Evolutionary conservation across 2,797 vertebrate species (phyloP).

Genomic region (Sorex maritimensis): DNA sequence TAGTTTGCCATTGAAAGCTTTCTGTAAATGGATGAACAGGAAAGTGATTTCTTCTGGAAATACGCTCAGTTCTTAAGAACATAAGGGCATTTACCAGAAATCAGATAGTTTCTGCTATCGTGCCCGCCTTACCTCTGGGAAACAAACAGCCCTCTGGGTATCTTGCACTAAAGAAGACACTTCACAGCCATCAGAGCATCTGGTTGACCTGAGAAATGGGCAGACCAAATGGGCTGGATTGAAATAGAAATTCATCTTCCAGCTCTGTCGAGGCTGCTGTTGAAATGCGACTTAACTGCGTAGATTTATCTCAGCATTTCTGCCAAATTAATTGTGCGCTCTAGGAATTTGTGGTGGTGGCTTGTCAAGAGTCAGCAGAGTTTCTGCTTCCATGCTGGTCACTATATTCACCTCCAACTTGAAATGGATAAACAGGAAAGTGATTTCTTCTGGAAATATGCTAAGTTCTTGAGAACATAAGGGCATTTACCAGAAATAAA

Average conservation of each 20-base stretch:
- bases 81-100: slow-evolving; percentile 19
- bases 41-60: slow-evolving; percentile 51
- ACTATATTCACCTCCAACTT: background rate
- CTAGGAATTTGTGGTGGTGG: background rate
- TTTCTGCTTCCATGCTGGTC: background rate
- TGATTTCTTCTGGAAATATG: slow-evolving; percentile 57
- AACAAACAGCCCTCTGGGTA: background rate
- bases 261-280: background rate
- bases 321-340: background rate
- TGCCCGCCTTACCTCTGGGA: background rate
- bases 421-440: slow-evolving; percentile 34
- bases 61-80: slow-evolving; percentile 62
- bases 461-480: slow-evolving; percentile 54
- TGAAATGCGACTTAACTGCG: slow-evolving; percentile 19
- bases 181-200: slow-evolving; percentile 12
- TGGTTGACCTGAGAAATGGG: slow-evolving; percentile 32
- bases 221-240: slow-evolving; percentile 11
- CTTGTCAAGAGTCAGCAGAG: background rate
- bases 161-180: slow-evolving; percentile 28
- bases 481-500: slow-evolving; percentile 40
- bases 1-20: slow-evolving; percentile 54
- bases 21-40: slow-evolving; percentile 49
- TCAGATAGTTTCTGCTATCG: slow-evolving; percentile 8
- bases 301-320: background rate
- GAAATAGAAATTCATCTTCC: slow-evolving; percentile 2